phyloP scores from a whole-genome alignment of 2,888 invertebrate genomes.

The Papilio gigon region DNA sequence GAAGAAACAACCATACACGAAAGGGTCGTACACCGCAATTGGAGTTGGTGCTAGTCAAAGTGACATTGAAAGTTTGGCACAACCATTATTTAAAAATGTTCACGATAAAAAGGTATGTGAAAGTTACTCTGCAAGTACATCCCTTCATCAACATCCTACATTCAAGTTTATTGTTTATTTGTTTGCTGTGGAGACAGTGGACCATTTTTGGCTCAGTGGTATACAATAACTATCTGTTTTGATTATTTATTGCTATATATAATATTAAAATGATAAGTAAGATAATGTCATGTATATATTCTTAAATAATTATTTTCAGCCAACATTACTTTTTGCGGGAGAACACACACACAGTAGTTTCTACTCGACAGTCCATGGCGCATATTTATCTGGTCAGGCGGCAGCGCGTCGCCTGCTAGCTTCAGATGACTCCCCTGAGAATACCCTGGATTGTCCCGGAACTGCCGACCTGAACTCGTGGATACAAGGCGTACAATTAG shows the following conservation, averaged over 20 bases:
- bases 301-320: slow-evolving; percentile 85
- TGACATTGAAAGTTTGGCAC: slow-evolving; percentile 93
- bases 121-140: too few species aligned
- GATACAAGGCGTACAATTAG: slow-evolving; percentile 93
- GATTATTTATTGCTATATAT: neutral
- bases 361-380: slow-evolving; percentile 97
- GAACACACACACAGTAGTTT: slow-evolving; percentile 97
- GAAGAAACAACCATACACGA: slow-evolving; percentile 91
- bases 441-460: slow-evolving; percentile 87
- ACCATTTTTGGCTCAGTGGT: too few species aligned
- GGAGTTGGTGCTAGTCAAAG: slow-evolving; percentile 93
- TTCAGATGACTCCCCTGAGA: slow-evolving; percentile 84
- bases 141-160: too few species aligned
- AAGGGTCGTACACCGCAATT: slow-evolving; percentile 95
- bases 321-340: slow-evolving; percentile 93
- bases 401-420: slow-evolving; percentile 88
- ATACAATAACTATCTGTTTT: neutral
- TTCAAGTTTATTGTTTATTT: too few species aligned
- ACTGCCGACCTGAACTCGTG: slow-evolving; percentile 92
- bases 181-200: too few species aligned
- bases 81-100: slow-evolving; percentile 89
- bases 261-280: too few species aligned
- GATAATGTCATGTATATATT: too few species aligned
- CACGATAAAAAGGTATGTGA: slow-evolving; percentile 86
- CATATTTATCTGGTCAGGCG: slow-evolving; percentile 92